These are phyloP conservation scores for Eupithecia tripunctaria DNA, from an alignment of 2,888 invertebrate species.

Conservation along the genomic window DNA sequence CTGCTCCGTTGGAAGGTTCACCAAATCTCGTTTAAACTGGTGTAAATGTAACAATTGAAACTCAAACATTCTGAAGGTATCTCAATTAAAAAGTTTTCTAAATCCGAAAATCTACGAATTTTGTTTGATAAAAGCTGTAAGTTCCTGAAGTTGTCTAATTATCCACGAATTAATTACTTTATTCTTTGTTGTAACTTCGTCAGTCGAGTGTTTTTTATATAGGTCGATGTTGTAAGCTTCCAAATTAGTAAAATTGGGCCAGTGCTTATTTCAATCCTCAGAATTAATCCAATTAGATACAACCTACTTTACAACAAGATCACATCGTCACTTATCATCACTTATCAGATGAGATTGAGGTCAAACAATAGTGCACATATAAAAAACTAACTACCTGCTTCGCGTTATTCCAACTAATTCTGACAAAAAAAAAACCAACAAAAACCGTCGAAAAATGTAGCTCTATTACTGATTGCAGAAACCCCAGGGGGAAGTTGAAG, in stretches of 20 bases:
- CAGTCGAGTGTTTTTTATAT: constrained; percentile 11
- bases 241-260: neutral
- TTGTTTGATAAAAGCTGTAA: constrained; percentile 48
- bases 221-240: neutral
- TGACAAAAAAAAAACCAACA: no score
- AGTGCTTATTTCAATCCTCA: neutral
- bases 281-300: neutral
- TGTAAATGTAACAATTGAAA: constrained; percentile 33
- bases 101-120: constrained; percentile 51
- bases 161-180: constrained; percentile 54
- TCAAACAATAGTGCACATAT: no score
- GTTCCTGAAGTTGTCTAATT: constrained; percentile 53
- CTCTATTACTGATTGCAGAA: no score
- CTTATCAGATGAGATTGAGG: no score
- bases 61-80: constrained; percentile 38
- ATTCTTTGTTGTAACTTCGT: constrained; percentile 44
- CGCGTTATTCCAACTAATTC: no score
- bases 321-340: no score
- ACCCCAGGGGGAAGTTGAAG: no score
- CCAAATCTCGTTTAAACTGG: neutral
- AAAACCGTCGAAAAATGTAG: no score
- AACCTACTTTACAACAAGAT: neutral
- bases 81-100: constrained; percentile 57
- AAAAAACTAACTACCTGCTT: no score
- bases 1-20: neutral